Evolutionary conservation across 1,140 invertebrate genomes (phyloP).

Genomic region (Mylabris phalerata): DNA sequence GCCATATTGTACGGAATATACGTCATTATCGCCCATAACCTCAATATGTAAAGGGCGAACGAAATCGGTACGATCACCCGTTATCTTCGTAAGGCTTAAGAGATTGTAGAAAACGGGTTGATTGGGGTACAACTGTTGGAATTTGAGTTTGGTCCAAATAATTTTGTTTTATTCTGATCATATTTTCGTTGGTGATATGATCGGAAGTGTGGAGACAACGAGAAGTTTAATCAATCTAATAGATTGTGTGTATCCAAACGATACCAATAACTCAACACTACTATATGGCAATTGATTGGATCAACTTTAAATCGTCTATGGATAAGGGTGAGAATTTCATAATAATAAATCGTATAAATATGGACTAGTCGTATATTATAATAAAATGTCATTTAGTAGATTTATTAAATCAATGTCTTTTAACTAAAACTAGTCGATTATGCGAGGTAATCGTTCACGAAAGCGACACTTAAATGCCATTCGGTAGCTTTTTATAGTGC

Average conservation of each 20-base stretch:
- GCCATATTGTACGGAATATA: background rate
- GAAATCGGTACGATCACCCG: too few species aligned
- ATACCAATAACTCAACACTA: constrained; percentile 7
- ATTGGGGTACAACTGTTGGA: background rate
- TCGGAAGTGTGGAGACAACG: constrained; percentile 1
- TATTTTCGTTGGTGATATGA: too few species aligned
- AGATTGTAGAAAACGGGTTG: too few species aligned
- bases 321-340: background rate
- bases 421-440: constrained; percentile 27
- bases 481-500: constrained; percentile 27
- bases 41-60: too few species aligned
- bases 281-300: too few species aligned
- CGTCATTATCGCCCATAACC: too few species aligned
- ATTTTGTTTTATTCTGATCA: too few species aligned
- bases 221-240: constrained; percentile 34
- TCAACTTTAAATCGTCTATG: too few species aligned
- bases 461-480: constrained; percentile 9
- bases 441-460: constrained; percentile 33
- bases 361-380: constrained; percentile 34
- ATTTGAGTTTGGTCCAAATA: too few species aligned
- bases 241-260: constrained; percentile 21
- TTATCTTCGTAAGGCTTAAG: too few species aligned
- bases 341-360: constrained; percentile 27
- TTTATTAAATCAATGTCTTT: constrained; percentile 34
- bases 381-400: constrained; percentile 38